Evolutionary conservation across 2,888 invertebrate genomes (phyloP).

Genomic region (Mechanitis mazaeus): DNA sequence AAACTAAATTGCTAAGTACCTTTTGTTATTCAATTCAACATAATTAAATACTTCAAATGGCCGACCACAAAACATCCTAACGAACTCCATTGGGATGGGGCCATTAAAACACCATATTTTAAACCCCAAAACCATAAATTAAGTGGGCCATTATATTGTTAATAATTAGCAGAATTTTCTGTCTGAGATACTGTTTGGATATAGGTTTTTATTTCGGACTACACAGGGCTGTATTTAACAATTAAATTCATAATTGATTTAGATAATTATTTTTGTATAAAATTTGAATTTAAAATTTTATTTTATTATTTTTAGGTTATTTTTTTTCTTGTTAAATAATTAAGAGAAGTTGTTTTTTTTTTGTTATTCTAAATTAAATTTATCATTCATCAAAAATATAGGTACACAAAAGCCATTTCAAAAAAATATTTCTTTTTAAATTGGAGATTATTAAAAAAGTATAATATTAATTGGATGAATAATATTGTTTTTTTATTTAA

Average conservation of each 20-base stretch:
- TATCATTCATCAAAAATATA: too few relatives aligned
- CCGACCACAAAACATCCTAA: conserved; percentile 24
- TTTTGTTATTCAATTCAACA: conserved; percentile 11
- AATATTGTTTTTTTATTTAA: not conserved
- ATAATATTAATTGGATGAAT: too few relatives aligned
- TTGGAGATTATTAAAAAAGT: too few relatives aligned
- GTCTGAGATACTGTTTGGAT: conserved; percentile 36
- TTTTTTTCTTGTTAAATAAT: too few relatives aligned
- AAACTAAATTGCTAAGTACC: too few relatives aligned
- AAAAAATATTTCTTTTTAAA: too few relatives aligned
- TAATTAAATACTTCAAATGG: too few relatives aligned
- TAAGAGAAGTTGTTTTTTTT: too few relatives aligned
- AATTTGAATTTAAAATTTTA: too few relatives aligned
- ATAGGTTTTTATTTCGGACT: conserved; percentile 22
- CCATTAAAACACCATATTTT: conserved; percentile 56
- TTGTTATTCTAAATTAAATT: too few relatives aligned
- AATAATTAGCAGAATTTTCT: conserved; percentile 53
- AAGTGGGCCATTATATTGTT: conserved; percentile 43
- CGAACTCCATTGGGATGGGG: conserved; percentile 43
- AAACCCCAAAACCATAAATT: conserved; percentile 50
- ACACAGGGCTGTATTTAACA: conserved; percentile 33
- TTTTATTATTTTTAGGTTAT: too few relatives aligned
- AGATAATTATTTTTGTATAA: not conserved
- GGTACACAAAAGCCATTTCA: too few relatives aligned
- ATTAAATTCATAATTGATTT: not conserved